A percentile compares a stretch with the other conserved stretches of the same genome.
These are phyloP conservation scores for Telmatochromis sp. DNA, from an alignment of 2,113 vertebrate species.

Conservation along the genomic window DNA sequence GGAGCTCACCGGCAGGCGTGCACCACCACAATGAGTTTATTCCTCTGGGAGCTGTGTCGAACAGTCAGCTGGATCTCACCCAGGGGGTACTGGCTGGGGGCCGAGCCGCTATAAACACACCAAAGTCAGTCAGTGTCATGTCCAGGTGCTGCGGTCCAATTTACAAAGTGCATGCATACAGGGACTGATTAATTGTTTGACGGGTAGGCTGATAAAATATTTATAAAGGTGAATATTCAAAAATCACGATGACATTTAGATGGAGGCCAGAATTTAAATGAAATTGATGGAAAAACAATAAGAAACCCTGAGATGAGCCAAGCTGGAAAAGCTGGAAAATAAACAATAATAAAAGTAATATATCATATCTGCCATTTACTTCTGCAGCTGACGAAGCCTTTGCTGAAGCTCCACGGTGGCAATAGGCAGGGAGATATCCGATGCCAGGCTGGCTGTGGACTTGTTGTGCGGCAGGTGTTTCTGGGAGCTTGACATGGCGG, in stretches of 20 bases:
- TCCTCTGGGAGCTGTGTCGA: slow-evolving; percentile 91
- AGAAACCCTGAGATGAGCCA: not conserved
- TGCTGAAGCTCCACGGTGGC: slow-evolving; percentile 89
- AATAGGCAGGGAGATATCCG: slow-evolving; percentile 85
- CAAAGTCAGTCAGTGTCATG: slow-evolving; percentile 13
- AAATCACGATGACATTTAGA: not conserved
- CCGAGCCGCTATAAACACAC: slow-evolving; percentile 77
- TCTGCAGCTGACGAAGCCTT: slow-evolving; percentile 85
- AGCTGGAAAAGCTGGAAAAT: not conserved
- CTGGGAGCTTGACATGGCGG: slow-evolving; percentile 72
- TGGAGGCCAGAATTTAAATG: not conserved
- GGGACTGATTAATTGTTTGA: not conserved
- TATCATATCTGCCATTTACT: slow-evolving; percentile 66
- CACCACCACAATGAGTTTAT: slow-evolving; percentile 93
- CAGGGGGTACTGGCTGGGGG: slow-evolving; percentile 79
- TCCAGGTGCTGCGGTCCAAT: not conserved
- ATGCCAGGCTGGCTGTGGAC: slow-evolving; percentile 91
- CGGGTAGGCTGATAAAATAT: not conserved
- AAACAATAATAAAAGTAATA: not conserved
- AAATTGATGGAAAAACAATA: not conserved
- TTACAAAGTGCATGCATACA: not conserved
- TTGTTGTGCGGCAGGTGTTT: slow-evolving; percentile 80
- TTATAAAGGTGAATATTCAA: not conserved
- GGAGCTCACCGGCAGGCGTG: slow-evolving; percentile 87
- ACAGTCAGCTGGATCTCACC: slow-evolving; percentile 94